Base-by-base conservation (phyloP, 2,797 vertebrate genomes). In the Cichlasoma orientale region DNA sequence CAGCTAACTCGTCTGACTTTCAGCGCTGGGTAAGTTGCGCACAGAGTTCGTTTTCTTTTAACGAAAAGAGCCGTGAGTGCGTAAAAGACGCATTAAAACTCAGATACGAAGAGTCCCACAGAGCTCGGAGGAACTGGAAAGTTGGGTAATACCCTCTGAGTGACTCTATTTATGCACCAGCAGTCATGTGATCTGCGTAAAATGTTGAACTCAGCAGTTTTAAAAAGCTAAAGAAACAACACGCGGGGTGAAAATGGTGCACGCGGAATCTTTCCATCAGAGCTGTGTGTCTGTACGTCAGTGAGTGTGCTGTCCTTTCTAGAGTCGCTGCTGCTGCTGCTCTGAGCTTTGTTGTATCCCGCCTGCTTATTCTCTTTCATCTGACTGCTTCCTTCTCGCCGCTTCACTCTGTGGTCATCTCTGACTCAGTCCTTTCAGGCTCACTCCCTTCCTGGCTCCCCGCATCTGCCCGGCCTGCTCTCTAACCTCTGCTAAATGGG, bases 401-500 rank as follows among this genome's bases (percentile, higher is more conserved):
- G 41, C 68, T 50, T 52, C 33, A 25, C 66, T 84, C 75, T 69
- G 56, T 73, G 54, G 47, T 89, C 90, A 80, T 88, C 80, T 84
- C 80, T 87, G 84, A 82, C 78, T 83, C 81, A 63, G 79, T 72
- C 86, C 80, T 80, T 84, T 86, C 82, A 75, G 77, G 83, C 83
- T 83, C 72, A 12, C 75, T 75, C 55, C 61, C 82, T 82, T 87
- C 84, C 85, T 85, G 83, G 68, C 83, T 85, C 80, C 88, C 84
- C 6, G 31, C 71, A 44, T 71, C 50, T 59, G 55, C 68, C 83
- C 85, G 69, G 53, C 85, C 73, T 90, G 78, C 70, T 90, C 87
- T 89, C 88, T 92, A 88, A 87, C 89, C 87, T 89, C 85, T 78
- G 80, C 19, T 86, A 90, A 92, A 90, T 86, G 89, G 93, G 59